Evolutionary conservation across 2,797 vertebrate species (phyloP), one percentile per base, ranked within the genome.

Genomic region (Oreortyx pictus): DNA sequence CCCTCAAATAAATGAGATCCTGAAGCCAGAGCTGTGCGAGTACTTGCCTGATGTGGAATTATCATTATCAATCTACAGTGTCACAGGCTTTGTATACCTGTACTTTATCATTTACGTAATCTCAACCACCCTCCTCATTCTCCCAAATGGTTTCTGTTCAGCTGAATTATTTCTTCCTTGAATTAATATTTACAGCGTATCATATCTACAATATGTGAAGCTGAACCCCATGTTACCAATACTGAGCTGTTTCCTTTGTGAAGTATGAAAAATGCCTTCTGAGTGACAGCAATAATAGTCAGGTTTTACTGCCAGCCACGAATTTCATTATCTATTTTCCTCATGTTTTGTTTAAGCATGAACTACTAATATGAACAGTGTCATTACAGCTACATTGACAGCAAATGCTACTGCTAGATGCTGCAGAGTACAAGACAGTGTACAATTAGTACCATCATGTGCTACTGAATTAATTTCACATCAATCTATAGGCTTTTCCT

Each of bases 401-500:
- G 56, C 79, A 83, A 89, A 94, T 54, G 50, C 56, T 82, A 2
- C 76, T 81, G 89, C 10, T 81, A 31, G 73, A 59, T 89, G 43
- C 86, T 86, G 50, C 29, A 9, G 60, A 73, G 25, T 75, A 52
- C 56, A 82, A 70, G 49, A 59, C 59, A 74, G 49, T 37, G n/a
- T 90, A 65, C 84, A 86, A 79, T 88, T 86, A 90, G 39, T 87
- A 49, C 56, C 44, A 49, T 60, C 44, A 43, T 73, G 74, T 89
- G 64, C 22, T 41, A 82, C 27, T 76, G 62, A 75, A 78, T 85
- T 87, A 66, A 93, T 89, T 92, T 81, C 73, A 56, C 23, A 23
- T n/a, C 56, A 83, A 83, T 90, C 76, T 66, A 39, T 82, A 90
- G 52, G 33, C 31, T 86, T 85, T 83, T 76, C 46, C 56, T 85